Evolutionary conservation across 2,888 invertebrate genomes (phyloP).

Genomic region (Nematopogon swammerdamellus): DNA sequence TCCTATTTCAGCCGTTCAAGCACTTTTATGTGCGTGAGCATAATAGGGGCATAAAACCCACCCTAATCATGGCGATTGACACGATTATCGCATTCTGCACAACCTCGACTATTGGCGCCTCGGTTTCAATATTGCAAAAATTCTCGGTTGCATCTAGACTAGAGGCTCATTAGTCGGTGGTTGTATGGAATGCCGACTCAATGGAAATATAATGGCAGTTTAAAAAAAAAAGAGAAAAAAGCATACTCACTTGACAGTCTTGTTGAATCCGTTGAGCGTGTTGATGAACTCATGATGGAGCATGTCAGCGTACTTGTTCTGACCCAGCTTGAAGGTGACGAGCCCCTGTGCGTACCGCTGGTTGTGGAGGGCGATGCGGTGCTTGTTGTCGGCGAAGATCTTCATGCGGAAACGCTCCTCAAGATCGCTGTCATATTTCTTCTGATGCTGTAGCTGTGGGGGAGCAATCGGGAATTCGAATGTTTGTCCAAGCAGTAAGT

Average conservation of each 20-base stretch:
- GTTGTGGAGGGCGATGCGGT: slow-evolving; percentile 72
- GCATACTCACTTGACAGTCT: background rate
- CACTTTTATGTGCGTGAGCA: too few relatives aligned
- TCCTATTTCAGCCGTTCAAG: too few relatives aligned
- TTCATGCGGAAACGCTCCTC: slow-evolving; percentile 81
- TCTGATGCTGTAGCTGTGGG: slow-evolving; percentile 61
- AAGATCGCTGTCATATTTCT: slow-evolving; percentile 64
- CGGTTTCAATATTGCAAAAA: too few relatives aligned
- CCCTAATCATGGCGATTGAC: background rate
- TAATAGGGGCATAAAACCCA: too few relatives aligned
- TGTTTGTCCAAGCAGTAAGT: slow-evolving; percentile 3
- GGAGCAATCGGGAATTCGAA: too few relatives aligned
- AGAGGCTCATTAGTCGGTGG: too few relatives aligned
- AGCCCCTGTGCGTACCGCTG: slow-evolving; percentile 56
- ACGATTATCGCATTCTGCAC: too few relatives aligned
- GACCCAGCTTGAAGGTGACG: slow-evolving; percentile 56
- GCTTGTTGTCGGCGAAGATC: slow-evolving; percentile 73
- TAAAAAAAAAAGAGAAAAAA: background rate
- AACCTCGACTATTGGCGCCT: too few relatives aligned
- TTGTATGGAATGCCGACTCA: background rate
- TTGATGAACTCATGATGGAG: slow-evolving; percentile 66
- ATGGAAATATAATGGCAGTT: background rate
- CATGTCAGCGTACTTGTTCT: slow-evolving; percentile 77
- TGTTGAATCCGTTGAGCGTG: slow-evolving; percentile 3
- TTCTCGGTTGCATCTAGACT: too few relatives aligned